Evolutionary conservation across 2,113 vertebrate species (phyloP).

Genomic region (Synchiropus splendidus): DNA sequence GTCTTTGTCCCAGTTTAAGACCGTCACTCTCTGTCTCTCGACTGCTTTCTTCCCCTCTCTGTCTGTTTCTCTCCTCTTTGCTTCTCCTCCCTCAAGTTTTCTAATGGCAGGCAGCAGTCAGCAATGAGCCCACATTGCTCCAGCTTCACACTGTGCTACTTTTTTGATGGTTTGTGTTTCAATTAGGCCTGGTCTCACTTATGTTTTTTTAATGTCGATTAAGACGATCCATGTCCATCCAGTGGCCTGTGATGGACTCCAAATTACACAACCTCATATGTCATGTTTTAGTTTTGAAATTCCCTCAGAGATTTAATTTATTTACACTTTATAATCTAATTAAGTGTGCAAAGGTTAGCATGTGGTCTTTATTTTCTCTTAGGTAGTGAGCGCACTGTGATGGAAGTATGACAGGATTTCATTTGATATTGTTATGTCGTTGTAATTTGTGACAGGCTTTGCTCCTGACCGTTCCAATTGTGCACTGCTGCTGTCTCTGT

Average conservation of each 20-base stretch:
- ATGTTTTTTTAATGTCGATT: not conserved
- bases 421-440: too few relatives aligned
- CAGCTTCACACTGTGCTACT: slow-evolving; percentile 16
- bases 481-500: too few relatives aligned
- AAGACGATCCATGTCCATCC: slow-evolving; percentile 3
- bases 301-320: too few relatives aligned
- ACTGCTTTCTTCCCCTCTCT: slow-evolving; percentile 11
- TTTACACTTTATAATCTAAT: too few relatives aligned
- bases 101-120: slow-evolving; percentile 34
- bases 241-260: slow-evolving; percentile 7
- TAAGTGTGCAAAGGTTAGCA: too few relatives aligned
- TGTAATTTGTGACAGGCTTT: too few relatives aligned
- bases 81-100: slow-evolving; percentile 43
- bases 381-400: too few relatives aligned
- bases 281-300: too few relatives aligned
- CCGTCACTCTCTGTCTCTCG: slow-evolving; percentile 38
- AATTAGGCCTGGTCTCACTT: slow-evolving; percentile 27
- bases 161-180: slow-evolving; percentile 11
- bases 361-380: too few relatives aligned
- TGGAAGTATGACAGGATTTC: too few relatives aligned
- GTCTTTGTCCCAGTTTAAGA: slow-evolving; percentile 62
- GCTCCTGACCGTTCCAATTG: too few relatives aligned
- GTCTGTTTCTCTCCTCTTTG: slow-evolving; percentile 30
- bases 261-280: not conserved
- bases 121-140: slow-evolving; percentile 8